A percentile compares a stretch with the other conserved stretches of the same genome.
phyloP scores from a whole-genome alignment of 2,113 vertebrate species.

The Strix aluco region DNA sequence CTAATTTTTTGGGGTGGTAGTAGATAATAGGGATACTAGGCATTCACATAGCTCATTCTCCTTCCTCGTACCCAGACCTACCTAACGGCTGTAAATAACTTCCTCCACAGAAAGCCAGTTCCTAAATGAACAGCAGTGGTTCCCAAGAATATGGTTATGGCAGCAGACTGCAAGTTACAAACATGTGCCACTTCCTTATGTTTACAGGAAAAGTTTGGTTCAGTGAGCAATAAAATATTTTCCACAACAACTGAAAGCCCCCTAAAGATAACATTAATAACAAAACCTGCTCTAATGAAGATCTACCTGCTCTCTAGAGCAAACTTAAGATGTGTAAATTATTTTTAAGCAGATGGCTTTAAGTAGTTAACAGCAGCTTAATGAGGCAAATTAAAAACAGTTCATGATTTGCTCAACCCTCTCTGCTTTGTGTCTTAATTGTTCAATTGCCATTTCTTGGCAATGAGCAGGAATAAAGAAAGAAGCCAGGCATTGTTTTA shows the following conservation, averaged over 20 bases:
- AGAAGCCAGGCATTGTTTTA: background rate
- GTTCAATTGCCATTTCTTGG: slow-evolving; percentile 21
- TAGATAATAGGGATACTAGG: background rate
- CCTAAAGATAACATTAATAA: slow-evolving; percentile 27
- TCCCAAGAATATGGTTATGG: background rate
- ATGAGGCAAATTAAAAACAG: slow-evolving; percentile 52
- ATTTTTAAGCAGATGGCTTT: slow-evolving; percentile 59
- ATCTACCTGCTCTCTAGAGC: slow-evolving; percentile 41
- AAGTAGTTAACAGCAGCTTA: slow-evolving; percentile 45
- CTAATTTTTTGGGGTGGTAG: background rate
- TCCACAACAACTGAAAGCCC: background rate
- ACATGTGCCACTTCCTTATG: background rate
- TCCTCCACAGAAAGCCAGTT: background rate
- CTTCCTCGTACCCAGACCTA: background rate
- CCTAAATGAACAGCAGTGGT: background rate
- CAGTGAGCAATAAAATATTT: background rate
- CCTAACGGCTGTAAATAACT: background rate
- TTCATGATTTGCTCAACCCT: slow-evolving; percentile 26
- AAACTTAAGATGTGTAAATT: slow-evolving; percentile 7
- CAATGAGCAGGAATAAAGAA: background rate
- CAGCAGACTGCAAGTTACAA: background rate
- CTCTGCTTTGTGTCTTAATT: slow-evolving; percentile 16
- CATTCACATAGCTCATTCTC: background rate
- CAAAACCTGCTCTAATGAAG: slow-evolving; percentile 17
- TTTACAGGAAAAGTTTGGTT: background rate